Percentiles rank a stretch among this genome's conserved stretches.
Conservation (phyloP, 2,888 invertebrate species). For the Zygaena filipendulae region DNA sequence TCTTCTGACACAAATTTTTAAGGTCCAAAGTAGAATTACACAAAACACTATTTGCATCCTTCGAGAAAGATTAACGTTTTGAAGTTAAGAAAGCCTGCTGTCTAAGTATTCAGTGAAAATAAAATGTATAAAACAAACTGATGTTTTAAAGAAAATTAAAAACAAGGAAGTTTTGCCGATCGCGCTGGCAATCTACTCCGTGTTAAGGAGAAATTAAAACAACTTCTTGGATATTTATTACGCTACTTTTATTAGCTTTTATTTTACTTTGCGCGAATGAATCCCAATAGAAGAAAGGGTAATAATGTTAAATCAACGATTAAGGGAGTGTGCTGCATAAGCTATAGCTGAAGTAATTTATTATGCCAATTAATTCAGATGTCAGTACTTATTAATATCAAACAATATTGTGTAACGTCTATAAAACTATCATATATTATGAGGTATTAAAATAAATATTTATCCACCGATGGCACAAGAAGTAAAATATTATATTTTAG, state of each 20-base stretch:
- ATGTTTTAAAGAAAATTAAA: slow-evolving; percentile 69
- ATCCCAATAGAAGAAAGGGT: slow-evolving; percentile 37
- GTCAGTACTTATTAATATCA: too few relatives aligned
- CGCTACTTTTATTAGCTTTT: slow-evolving; percentile 54
- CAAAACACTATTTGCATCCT: slow-evolving; percentile 31
- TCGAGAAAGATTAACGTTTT: slow-evolving; percentile 47
- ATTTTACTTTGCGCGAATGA: slow-evolving; percentile 38
- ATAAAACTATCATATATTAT: too few relatives aligned
- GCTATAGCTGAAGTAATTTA: too few relatives aligned
- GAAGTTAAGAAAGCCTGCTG: slow-evolving; percentile 58
- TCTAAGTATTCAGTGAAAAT: slow-evolving; percentile 48
- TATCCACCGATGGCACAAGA: too few relatives aligned
- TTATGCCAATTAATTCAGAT: too few relatives aligned
- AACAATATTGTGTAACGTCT: too few relatives aligned
- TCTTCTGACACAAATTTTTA: slow-evolving; percentile 30
- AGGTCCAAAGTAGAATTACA: slow-evolving; percentile 33
- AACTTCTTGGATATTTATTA: slow-evolving; percentile 66
- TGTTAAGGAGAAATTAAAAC: slow-evolving; percentile 67
- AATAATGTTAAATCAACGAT: slow-evolving; percentile 23
- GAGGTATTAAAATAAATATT: too few relatives aligned
- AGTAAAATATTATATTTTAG: too few relatives aligned
- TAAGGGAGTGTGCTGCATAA: slow-evolving; percentile 2
- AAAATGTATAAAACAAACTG: slow-evolving; percentile 57
- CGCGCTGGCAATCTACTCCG: slow-evolving; percentile 60
- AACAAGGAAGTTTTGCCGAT: slow-evolving; percentile 64